phyloP scores from a whole-genome alignment of 2,888 invertebrate species.

The Monochamus alternatus region DNA sequence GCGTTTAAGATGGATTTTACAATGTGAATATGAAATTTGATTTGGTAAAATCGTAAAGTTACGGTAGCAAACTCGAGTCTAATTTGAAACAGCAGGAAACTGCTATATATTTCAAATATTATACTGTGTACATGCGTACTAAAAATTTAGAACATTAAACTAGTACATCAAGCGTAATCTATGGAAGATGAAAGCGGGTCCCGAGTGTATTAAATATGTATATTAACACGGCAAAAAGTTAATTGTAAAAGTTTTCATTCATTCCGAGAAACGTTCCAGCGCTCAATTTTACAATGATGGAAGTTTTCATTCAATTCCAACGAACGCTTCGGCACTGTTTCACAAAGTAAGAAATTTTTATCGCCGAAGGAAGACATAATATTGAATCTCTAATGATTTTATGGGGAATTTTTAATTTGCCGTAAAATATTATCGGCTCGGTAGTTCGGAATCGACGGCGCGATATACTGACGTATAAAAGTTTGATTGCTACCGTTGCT shows the following conservation, averaged over 20 bases:
- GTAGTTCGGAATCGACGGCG: slow-evolving; percentile 44
- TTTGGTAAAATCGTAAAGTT: too few species aligned
- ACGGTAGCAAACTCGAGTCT: too few species aligned
- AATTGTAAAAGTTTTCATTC: not conserved
- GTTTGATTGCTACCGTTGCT: slow-evolving; percentile 59
- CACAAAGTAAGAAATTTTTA: slow-evolving; percentile 36
- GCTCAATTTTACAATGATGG: too few species aligned
- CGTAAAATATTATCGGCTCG: slow-evolving; percentile 58
- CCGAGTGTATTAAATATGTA: not conserved
- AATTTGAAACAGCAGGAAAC: too few species aligned
- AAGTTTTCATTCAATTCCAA: not conserved
- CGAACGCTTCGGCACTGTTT: not conserved
- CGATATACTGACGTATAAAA: slow-evolving; percentile 65
- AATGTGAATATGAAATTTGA: too few species aligned
- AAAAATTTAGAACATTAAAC: not conserved
- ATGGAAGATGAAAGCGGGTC: too few species aligned
- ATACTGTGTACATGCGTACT: too few species aligned
- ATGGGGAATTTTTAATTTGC: slow-evolving; percentile 62
- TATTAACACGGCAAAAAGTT: not conserved
- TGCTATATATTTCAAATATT: too few species aligned
- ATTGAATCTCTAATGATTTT: slow-evolving; percentile 53
- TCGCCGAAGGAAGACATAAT: slow-evolving; percentile 25
- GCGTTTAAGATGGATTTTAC: too few species aligned
- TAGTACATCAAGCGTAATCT: not conserved
- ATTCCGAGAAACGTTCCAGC: too few species aligned